phyloP scores from a whole-genome alignment of 2,113 vertebrate genomes.

The Balaeniceps rex region DNA sequence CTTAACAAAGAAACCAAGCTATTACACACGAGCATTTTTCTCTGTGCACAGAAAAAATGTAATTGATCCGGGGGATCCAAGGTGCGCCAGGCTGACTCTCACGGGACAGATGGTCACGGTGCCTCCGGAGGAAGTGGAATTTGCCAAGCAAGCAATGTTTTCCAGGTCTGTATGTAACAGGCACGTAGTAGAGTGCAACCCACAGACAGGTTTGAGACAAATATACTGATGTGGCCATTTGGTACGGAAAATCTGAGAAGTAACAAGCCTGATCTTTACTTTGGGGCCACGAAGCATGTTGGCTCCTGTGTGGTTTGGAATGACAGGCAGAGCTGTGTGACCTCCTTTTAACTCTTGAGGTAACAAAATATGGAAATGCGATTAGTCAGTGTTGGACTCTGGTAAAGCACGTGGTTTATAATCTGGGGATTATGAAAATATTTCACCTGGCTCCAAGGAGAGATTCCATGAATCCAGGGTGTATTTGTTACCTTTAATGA shows the following conservation, averaged over 20 bases:
- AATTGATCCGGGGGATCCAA: constrained; percentile 83
- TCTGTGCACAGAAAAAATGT: constrained; percentile 79
- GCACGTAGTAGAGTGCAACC: not conserved
- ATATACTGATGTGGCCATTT: not conserved
- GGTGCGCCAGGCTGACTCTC: constrained; percentile 84
- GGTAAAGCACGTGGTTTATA: not conserved
- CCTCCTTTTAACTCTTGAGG: not conserved
- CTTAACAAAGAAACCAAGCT: not conserved
- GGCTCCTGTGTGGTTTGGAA: not conserved
- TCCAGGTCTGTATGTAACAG: constrained; percentile 71
- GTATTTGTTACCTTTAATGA: not conserved
- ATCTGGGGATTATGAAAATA: not conserved
- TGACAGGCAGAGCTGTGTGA: not conserved
- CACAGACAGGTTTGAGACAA: not conserved
- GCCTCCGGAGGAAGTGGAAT: constrained; percentile 78
- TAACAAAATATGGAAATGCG: not conserved
- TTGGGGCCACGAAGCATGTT: not conserved
- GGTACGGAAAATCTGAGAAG: not conserved
- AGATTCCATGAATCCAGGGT: not conserved
- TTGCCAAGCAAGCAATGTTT: constrained; percentile 85
- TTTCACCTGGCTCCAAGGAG: not conserved
- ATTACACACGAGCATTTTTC: not conserved
- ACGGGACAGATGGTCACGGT: constrained; percentile 84
- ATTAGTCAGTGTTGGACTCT: not conserved
- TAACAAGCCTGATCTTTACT: not conserved